Evolutionary conservation across 2,797 vertebrate species (phyloP), one percentile per base, ranked within the genome.

Genomic region (Pagetopsis macropterus): DNA sequence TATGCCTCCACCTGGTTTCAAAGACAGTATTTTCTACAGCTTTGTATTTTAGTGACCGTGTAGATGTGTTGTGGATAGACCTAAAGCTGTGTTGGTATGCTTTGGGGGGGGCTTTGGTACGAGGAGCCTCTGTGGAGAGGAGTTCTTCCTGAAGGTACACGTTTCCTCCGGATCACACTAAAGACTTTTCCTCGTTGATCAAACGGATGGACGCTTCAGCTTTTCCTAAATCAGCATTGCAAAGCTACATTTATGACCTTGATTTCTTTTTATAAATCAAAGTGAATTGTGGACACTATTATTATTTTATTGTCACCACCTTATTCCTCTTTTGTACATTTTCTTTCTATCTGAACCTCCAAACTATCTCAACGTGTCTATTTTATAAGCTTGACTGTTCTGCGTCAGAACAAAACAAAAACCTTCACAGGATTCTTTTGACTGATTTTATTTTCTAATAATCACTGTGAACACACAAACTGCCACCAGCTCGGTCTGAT

Each of bases 391-490:
- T 92, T 78, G 81, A 86, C 87, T 91, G 92, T 94, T 93, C 91
- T 90, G 90, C 56, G 91, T 94, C 91, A 94, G 91, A 92, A 93
- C 92, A 82, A 83, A 75, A 84, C 81, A 82, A 83, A 75, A 84
- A 79, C 74, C 63, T 70, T 84, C 81, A 79, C 70, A 81, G 60
- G 49, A 84, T 70, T 76, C 45, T 70, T 72, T 72, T 31, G 27
- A 84, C 57, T 13, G 56, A 65, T 82, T 75, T 76, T 72, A 78
- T 82, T 75, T 76, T 72, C 65, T 78, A 83, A 82, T 82, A 69
- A 84, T 93, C 90, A 93, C 92, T 90, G 91, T 93, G 92, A 93
- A 93, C 75, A 88, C 85, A 82, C 71, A 65, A 81, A 67, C 81
- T 66, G 83, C 80, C 75, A 41, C 65, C 84, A 85, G 81, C 78